Evolutionary conservation across 2,797 vertebrate genomes (phyloP).

Genomic region (Zonotrichia albicollis): DNA sequence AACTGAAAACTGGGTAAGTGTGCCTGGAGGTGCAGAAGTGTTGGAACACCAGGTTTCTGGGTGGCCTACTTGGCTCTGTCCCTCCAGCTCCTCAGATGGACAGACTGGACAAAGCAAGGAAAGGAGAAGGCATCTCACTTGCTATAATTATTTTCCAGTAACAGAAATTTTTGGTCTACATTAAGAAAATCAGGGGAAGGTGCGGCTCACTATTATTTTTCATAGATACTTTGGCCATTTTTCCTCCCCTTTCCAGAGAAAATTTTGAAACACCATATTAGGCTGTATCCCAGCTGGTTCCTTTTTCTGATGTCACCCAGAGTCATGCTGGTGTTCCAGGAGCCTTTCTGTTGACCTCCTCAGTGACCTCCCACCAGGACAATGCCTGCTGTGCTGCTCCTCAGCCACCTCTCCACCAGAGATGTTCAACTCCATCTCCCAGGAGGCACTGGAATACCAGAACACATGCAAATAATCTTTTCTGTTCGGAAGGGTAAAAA

Average conservation of each 20-base stretch:
- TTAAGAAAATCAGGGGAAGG: background rate
- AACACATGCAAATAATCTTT: background rate
- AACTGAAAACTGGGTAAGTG: background rate
- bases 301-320: background rate
- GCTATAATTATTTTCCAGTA: background rate
- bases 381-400: fast-evolving
- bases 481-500: background rate
- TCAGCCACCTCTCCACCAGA: background rate
- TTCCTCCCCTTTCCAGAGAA: background rate
- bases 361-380: background rate
- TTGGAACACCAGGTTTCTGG: background rate
- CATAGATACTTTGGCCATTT: background rate
- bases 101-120: background rate
- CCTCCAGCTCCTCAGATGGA: background rate
- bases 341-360: background rate
- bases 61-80: background rate
- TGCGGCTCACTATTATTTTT: background rate
- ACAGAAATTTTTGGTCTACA: background rate
- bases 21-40: background rate
- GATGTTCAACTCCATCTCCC: background rate
- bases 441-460: background rate
- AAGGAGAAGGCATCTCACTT: background rate
- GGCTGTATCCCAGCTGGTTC: background rate
- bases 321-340: background rate
- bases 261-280: background rate